These are phyloP conservation scores for Caenorhabditis sp. DNA, from an alignment of 2,888 invertebrate species.

Conservation along the genomic window DNA sequence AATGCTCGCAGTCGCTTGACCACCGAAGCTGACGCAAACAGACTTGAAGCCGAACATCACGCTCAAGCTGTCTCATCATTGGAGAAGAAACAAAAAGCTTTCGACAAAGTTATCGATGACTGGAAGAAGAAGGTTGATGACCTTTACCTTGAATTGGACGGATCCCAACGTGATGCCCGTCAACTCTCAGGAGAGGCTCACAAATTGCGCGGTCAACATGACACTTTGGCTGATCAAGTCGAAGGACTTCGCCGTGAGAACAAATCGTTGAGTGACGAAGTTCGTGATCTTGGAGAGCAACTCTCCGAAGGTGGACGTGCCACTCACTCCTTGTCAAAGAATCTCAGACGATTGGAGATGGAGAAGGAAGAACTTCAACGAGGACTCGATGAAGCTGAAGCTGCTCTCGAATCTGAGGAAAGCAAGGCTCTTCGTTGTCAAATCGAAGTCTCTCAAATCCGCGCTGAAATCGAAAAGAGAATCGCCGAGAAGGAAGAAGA, in stretches of 20 bases:
- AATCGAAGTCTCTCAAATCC: slow-evolving; percentile 95
- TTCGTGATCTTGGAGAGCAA: slow-evolving; percentile 97
- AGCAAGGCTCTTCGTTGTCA: slow-evolving; percentile 77
- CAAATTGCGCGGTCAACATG: slow-evolving; percentile 66
- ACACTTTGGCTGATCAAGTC: slow-evolving; percentile 75
- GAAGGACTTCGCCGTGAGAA: slow-evolving; percentile 98
- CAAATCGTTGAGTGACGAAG: slow-evolving; percentile 78
- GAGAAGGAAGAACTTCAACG: slow-evolving; percentile 98
- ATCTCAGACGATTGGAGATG: slow-evolving; percentile 95
- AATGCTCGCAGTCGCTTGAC: slow-evolving; percentile 76
- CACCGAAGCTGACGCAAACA: slow-evolving; percentile 90
- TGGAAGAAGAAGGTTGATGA: slow-evolving; percentile 98
- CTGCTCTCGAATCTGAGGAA: slow-evolving; percentile 98
- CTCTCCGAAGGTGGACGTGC: slow-evolving; percentile 80
- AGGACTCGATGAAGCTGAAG: slow-evolving; percentile 83
- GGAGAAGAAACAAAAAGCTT: slow-evolving; percentile 99
- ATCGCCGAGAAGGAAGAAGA: slow-evolving; percentile 99
- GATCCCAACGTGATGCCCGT: slow-evolving; percentile 98
- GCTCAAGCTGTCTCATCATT: slow-evolving; percentile 80
- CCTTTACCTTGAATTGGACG: slow-evolving; percentile 93
- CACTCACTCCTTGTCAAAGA: slow-evolving; percentile 98
- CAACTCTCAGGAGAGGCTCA: slow-evolving; percentile 97
- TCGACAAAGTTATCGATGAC: slow-evolving; percentile 94
- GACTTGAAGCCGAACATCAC: slow-evolving; percentile 72
- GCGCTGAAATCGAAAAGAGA: slow-evolving; percentile 98